Conservation (phyloP, 2,888 invertebrate genomes). For the Epistrophe eligans region DNA sequence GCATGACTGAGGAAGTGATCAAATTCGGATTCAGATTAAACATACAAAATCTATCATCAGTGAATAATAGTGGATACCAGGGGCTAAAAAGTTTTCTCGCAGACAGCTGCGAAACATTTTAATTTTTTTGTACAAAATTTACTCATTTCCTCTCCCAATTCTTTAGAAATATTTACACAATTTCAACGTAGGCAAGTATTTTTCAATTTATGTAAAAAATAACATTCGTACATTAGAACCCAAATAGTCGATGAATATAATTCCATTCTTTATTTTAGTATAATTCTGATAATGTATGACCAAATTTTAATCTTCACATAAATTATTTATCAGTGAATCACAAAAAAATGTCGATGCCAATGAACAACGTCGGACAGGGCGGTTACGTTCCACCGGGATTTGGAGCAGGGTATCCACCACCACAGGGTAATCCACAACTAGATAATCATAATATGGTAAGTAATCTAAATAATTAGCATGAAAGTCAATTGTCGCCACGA, state of each 20-base stretch:
- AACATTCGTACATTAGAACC: not conserved
- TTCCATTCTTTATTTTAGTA: no score
- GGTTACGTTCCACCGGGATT: conserved; percentile 81
- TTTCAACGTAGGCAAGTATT: not conserved
- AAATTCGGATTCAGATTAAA: no score
- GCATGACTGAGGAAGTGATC: no score
- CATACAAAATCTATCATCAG: no score
- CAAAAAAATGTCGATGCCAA: conserved; percentile 77
- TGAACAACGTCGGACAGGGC: conserved; percentile 81
- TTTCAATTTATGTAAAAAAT: not conserved
- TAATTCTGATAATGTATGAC: no score
- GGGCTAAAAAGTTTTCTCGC: not conserved
- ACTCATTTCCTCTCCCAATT: not conserved
- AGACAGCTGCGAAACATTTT: not conserved
- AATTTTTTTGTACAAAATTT: not conserved
- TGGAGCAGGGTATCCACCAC: conserved; percentile 78
- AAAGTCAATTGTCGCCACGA: not conserved
- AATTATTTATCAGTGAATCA: not conserved
- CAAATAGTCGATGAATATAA: no score
- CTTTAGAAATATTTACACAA: not conserved
- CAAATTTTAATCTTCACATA: not conserved
- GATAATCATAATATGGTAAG: conserved; percentile 35
- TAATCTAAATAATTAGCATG: conserved; percentile 53
- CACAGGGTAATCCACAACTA: conserved; percentile 77
- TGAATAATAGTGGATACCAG: not conserved